Evolutionary conservation across 2,113 vertebrate genomes (phyloP).

Genomic region (Alligator mississippiensis): DNA sequence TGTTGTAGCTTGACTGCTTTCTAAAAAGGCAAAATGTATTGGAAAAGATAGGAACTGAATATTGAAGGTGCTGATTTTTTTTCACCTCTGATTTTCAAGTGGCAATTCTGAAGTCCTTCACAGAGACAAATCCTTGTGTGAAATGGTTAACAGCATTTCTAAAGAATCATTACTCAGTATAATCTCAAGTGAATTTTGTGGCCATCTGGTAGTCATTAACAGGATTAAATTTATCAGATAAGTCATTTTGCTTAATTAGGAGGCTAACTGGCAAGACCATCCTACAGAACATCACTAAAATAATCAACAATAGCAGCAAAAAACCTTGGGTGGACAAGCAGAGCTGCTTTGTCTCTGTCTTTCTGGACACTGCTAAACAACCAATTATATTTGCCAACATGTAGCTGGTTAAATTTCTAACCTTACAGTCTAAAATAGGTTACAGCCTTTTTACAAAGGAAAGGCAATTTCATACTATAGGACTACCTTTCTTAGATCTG

Average conservation of each 20-base stretch:
- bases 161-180: slow-evolving; percentile 68
- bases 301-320: slow-evolving; percentile 47
- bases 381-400: background rate
- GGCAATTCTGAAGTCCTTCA: background rate
- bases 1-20: background rate
- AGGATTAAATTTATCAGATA: slow-evolving; percentile 84
- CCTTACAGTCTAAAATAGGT: background rate
- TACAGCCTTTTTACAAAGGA: background rate
- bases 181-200: slow-evolving; percentile 71
- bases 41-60: background rate
- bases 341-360: background rate
- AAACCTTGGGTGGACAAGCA: background rate
- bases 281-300: slow-evolving; percentile 44
- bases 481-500: background rate
- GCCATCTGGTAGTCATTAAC: slow-evolving; percentile 84
- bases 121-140: background rate
- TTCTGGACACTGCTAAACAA: background rate
- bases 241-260: slow-evolving; percentile 79
- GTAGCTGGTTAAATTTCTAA: background rate
- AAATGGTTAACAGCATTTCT: slow-evolving; percentile 57
- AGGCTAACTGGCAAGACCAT: slow-evolving; percentile 60
- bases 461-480: background rate
- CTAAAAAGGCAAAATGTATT: background rate
- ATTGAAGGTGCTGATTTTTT: background rate
- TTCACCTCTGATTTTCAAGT: slow-evolving; percentile 2